phyloP scores from a whole-genome alignment of 2,113 vertebrate genomes.

The Phodopus roborovskii region DNA sequence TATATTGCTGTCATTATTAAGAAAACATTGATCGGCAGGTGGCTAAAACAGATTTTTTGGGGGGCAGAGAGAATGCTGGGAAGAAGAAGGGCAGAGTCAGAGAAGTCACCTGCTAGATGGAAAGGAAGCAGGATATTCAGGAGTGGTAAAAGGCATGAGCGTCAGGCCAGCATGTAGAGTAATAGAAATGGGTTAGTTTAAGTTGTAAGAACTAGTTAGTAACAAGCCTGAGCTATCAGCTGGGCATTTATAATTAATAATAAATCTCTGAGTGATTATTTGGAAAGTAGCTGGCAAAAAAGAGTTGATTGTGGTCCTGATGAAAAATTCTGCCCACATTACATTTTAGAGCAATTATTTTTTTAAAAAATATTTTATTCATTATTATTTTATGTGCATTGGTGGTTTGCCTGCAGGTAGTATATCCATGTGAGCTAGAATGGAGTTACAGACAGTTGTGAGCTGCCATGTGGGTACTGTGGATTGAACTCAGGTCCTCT shows the following conservation, averaged over 20 bases:
- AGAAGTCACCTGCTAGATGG: background rate
- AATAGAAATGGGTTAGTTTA: background rate
- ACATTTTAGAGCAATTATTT: constrained; percentile 64
- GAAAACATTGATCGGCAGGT: background rate
- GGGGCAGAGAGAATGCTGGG: background rate
- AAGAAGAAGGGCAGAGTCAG: background rate
- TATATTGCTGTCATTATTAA: background rate
- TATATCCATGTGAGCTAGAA: no score
- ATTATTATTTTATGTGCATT: no score
- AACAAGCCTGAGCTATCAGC: background rate
- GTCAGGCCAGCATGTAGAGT: background rate
- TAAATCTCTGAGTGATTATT: background rate
- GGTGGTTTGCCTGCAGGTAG: no score
- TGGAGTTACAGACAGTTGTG: no score
- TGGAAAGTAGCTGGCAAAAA: background rate
- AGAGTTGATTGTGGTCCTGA: background rate
- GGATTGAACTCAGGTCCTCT: no score
- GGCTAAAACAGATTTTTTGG: background rate
- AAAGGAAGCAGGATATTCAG: background rate
- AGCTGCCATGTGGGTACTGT: no score
- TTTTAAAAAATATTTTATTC: constrained; percentile 53
- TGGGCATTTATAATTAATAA: background rate
- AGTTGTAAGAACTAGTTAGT: background rate
- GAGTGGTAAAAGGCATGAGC: background rate
- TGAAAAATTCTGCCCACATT: background rate